Percentiles rank a stretch among this genome's conserved stretches.
phyloP scores from a whole-genome alignment of 1,140 invertebrate genomes.

The Eupeodes corollae region DNA sequence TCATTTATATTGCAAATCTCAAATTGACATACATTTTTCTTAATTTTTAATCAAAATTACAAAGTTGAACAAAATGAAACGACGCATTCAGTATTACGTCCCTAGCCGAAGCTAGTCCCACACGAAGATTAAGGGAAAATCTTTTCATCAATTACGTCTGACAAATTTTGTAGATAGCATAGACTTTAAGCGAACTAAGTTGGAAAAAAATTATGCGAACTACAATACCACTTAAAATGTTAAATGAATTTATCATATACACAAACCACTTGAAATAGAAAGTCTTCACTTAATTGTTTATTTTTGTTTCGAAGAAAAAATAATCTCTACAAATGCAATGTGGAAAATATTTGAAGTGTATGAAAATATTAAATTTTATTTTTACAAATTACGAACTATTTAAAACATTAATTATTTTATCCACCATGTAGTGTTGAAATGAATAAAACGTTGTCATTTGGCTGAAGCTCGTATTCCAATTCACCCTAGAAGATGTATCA shows the following conservation, averaged over 20 bases:
- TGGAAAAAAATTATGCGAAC: too few species aligned
- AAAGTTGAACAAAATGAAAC: too few species aligned
- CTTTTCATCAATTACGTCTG: slow-evolving; percentile 8
- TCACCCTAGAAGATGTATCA: slow-evolving; percentile 35
- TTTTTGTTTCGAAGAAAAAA: background rate
- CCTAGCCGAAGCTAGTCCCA: slow-evolving; percentile 8
- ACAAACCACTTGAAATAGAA: background rate
- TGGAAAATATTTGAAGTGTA: background rate
- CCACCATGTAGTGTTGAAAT: slow-evolving; percentile 51
- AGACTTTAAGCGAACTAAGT: too few species aligned
- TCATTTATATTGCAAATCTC: too few species aligned
- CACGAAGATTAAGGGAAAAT: slow-evolving; percentile 9
- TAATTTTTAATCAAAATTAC: too few species aligned
- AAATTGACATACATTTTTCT: too few species aligned
- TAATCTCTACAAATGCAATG: background rate
- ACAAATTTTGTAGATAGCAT: background rate
- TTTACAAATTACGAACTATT: background rate
- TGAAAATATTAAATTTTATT: background rate
- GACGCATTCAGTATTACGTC: slow-evolving; percentile 17
- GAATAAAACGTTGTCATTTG: slow-evolving; percentile 43
- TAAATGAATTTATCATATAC: too few species aligned
- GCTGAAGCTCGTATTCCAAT: slow-evolving; percentile 42
- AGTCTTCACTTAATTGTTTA: background rate
- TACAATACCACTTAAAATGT: too few species aligned
- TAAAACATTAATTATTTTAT: slow-evolving; percentile 18